Evolutionary conservation across 2,888 invertebrate genomes (phyloP).

Genomic region (Globia sparganii): DNA sequence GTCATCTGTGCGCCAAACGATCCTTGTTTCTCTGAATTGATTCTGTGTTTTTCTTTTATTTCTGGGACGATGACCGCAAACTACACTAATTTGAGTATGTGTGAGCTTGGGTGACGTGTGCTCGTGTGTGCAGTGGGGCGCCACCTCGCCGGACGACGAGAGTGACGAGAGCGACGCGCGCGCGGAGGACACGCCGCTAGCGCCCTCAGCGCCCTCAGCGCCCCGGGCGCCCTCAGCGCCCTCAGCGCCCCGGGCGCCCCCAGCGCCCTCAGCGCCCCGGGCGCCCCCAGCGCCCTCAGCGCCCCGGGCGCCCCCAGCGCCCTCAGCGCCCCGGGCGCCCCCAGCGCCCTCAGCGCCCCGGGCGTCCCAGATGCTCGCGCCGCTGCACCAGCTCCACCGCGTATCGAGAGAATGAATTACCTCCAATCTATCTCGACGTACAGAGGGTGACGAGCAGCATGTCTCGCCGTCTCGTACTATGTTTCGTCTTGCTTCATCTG

Average conservation of each 20-base stretch:
- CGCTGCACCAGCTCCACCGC: neutral
- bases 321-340: constrained; percentile 22
- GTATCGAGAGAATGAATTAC: neutral
- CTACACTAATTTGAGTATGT: neutral
- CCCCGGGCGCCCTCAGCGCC: neutral
- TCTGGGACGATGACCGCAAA: neutral
- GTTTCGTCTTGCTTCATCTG: neutral
- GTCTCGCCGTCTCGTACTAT: constrained; percentile 4
- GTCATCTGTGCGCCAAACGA: neutral
- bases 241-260: neutral
- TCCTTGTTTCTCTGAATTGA: neutral
- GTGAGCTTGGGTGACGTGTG: neutral
- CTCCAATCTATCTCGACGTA: neutral
- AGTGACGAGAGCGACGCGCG: constrained; percentile 38
- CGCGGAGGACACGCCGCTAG: constrained; percentile 38
- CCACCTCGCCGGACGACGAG: constrained; percentile 70
- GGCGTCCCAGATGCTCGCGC: neutral
- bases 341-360: neutral
- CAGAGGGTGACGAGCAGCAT: neutral
- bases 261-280: too few species aligned
- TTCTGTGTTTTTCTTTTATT: neutral
- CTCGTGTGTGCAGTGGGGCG: constrained; percentile 77
- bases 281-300: neutral
- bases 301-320: too few species aligned
- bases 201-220: neutral